These are phyloP conservation scores for Rhinoptilus africanus DNA, from an alignment of 2,113 vertebrate genomes.

Conservation along the genomic window DNA sequence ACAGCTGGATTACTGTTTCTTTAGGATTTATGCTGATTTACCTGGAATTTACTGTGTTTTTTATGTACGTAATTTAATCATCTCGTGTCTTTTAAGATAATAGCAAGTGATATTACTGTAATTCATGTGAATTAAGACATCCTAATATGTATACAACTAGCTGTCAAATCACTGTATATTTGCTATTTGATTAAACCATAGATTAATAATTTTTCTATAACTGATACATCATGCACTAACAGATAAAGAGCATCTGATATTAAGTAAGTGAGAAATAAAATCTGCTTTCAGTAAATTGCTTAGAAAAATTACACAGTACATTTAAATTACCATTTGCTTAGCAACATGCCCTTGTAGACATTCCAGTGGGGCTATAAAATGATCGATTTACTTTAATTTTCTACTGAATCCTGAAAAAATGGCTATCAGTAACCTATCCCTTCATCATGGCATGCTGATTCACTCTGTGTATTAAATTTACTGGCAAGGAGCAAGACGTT, in stretches of 20 bases:
- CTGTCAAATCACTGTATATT: constrained; percentile 58
- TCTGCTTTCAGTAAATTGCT: constrained; percentile 83
- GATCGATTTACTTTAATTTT: constrained; percentile 91
- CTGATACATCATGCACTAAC: constrained; percentile 76
- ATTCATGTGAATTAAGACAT: constrained; percentile 63
- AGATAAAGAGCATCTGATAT: constrained; percentile 81
- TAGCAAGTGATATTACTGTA: constrained; percentile 47
- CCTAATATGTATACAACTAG: constrained; percentile 28
- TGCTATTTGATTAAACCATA: constrained; percentile 73
- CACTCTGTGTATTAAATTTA: constrained; percentile 87
- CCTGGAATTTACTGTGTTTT: constrained; percentile 37
- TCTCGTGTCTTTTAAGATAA: constrained; percentile 51
- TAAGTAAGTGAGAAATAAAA: constrained; percentile 81
- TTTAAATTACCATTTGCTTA: constrained; percentile 90
- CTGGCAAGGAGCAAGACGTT: constrained; percentile 87
- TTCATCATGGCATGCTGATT: constrained; percentile 83
- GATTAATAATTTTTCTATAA: constrained; percentile 83
- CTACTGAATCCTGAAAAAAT: constrained; percentile 82
- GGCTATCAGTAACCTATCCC: constrained; percentile 82
- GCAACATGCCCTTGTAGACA: constrained; percentile 84
- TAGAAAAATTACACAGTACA: constrained; percentile 86
- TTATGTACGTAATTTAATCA: constrained; percentile 58
- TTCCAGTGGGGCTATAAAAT: constrained; percentile 83
- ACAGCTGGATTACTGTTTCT: constrained; percentile 42
- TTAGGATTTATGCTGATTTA: constrained; percentile 51